Evolutionary conservation across 23 tunicate species (phyloP).

Genomic region (Styela clava): DNA sequence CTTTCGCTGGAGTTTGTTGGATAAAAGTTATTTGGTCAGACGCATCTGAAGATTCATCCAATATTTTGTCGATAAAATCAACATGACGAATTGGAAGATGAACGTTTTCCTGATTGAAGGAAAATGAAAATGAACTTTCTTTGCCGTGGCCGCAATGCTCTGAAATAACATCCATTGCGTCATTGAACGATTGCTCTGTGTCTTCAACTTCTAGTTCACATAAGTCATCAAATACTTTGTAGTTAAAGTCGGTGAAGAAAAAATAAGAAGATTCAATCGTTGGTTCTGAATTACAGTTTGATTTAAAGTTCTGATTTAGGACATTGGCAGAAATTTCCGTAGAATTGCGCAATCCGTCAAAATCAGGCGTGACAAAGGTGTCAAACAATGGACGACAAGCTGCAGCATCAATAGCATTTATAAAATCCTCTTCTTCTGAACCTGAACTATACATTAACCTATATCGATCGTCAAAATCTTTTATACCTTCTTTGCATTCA

Average conservation of each 20-base stretch:
- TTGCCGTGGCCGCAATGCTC: neutral
- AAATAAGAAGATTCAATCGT: no score
- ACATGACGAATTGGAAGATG: neutral
- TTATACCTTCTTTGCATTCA: constrained; percentile 6
- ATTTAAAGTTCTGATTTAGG: no score
- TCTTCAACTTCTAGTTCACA: neutral
- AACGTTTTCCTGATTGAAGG: neutral
- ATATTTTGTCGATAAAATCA: neutral
- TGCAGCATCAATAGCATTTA: constrained; percentile 8
- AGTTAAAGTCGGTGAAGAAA: neutral
- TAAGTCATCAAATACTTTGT: neutral
- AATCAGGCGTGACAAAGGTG: no score
- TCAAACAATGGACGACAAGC: neutral
- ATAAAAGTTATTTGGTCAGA: neutral
- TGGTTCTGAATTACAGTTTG: no score
- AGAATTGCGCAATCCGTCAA: no score
- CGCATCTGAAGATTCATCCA: neutral
- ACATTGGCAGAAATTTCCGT: no score
- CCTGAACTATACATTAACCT: constrained; percentile 27
- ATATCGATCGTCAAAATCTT: constrained; percentile 11
- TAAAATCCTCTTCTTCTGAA: constrained; percentile 20
- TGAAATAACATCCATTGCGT: neutral
- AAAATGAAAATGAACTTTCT: neutral
- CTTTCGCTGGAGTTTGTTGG: neutral
- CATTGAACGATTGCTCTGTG: neutral